Conservation (phyloP, 2,888 invertebrate genomes). For the Carterocephalus palaemon region DNA sequence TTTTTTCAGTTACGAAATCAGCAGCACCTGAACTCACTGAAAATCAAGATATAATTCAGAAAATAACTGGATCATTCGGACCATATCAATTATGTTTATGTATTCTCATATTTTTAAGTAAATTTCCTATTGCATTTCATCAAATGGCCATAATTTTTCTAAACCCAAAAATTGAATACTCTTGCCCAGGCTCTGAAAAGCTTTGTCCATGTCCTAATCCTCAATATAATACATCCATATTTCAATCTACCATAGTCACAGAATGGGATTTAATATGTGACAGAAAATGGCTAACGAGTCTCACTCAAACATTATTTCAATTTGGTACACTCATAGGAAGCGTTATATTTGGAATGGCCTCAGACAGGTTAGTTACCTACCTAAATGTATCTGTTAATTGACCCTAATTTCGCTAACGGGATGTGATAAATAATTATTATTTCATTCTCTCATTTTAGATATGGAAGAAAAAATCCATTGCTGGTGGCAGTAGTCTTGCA, state of each 20-base stretch:
- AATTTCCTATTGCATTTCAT: slow-evolving; percentile 72
- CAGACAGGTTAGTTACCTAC: slow-evolving; percentile 81
- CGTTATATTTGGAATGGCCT: slow-evolving; percentile 84
- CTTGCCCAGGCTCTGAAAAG: slow-evolving; percentile 42
- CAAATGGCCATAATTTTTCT: slow-evolving; percentile 75
- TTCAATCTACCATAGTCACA: slow-evolving; percentile 83
- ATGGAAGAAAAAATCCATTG: slow-evolving; percentile 85
- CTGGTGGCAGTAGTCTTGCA: slow-evolving; percentile 85
- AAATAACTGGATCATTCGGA: slow-evolving; percentile 70
- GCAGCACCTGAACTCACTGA: slow-evolving; percentile 34
- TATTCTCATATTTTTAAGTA: slow-evolving; percentile 58
- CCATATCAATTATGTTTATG: slow-evolving; percentile 71
- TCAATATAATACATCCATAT: slow-evolving; percentile 81
- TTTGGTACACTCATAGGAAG: slow-evolving; percentile 86
- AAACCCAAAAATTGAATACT: slow-evolving; percentile 60
- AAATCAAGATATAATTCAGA: slow-evolving; percentile 56
- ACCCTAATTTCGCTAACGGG: no score
- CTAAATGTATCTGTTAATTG: no score
- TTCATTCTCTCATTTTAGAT: no score
- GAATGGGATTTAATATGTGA: slow-evolving; percentile 88
- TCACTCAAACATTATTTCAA: slow-evolving; percentile 87
- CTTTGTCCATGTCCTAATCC: slow-evolving; percentile 79
- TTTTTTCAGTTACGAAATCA: slow-evolving; percentile 37
- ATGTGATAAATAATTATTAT: no score
- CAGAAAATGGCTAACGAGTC: slow-evolving; percentile 80